A percentile compares a stretch with the other conserved stretches of the same genome.
Evolutionary conservation across 2,797 vertebrate species (phyloP).

Genomic region (Hydrocynus forskahlii): DNA sequence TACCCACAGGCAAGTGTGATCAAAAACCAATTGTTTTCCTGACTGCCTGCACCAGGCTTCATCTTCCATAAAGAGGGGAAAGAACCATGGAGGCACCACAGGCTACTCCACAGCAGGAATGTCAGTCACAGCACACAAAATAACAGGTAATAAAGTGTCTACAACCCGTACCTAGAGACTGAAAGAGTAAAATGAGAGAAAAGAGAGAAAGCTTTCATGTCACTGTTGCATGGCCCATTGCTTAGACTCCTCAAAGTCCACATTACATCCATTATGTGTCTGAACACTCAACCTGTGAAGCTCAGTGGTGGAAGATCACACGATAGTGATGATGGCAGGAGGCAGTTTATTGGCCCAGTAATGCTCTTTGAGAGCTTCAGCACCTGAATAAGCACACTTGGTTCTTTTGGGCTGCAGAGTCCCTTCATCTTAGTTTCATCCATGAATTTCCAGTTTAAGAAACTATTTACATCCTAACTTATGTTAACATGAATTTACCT

Average conservation of each 20-base stretch:
- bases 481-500: too few relatives aligned
- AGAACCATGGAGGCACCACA: slow-evolving; percentile 38
- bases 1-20: slow-evolving; percentile 6
- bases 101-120: slow-evolving; percentile 58
- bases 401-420: neutral
- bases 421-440: too few relatives aligned
- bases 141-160: slow-evolving; percentile 52
- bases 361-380: slow-evolving; percentile 17
- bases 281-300: slow-evolving; percentile 10
- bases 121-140: slow-evolving; percentile 46
- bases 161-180: slow-evolving; percentile 52
- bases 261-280: neutral
- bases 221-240: slow-evolving; percentile 27
- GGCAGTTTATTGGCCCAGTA: neutral
- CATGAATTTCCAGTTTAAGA: too few relatives aligned
- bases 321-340: slow-evolving; percentile 18
- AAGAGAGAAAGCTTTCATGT: slow-evolving; percentile 19
- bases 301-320: slow-evolving; percentile 4
- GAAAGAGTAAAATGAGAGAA: slow-evolving; percentile 23
- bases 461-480: too few relatives aligned
- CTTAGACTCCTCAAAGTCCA: slow-evolving; percentile 39
- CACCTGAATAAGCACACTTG: slow-evolving; percentile 21
- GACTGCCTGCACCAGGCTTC: slow-evolving; percentile 2
- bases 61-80: slow-evolving; percentile 32
- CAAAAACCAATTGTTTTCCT: slow-evolving; percentile 20